These are phyloP conservation scores for Actenoides lindsayi DNA, from an alignment of 2,113 vertebrate genomes.

Conservation along the genomic window DNA sequence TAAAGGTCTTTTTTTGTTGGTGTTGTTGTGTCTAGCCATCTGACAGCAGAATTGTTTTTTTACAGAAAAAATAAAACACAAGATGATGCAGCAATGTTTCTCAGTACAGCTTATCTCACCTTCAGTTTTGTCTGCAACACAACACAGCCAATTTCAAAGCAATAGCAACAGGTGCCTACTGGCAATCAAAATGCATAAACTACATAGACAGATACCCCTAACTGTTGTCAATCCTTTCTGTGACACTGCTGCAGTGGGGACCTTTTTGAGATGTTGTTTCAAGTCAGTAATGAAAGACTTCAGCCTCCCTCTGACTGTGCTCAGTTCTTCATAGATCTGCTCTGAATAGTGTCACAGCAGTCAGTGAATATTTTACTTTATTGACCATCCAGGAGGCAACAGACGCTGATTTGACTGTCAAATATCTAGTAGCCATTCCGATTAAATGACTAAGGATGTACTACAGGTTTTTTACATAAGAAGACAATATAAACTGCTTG, in stretches of 20 bases:
- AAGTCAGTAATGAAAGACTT: not conserved
- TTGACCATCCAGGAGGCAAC: not conserved
- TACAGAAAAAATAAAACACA: not conserved
- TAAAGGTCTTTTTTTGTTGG: not conserved
- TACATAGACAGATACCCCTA: not conserved
- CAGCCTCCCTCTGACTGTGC: not conserved
- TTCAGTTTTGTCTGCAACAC: not conserved
- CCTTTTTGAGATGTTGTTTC: not conserved
- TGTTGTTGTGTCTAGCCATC: not conserved
- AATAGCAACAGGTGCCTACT: not conserved
- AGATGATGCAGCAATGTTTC: not conserved
- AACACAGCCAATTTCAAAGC: not conserved
- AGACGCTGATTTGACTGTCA: not conserved
- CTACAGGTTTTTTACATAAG: not conserved
- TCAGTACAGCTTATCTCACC: not conserved
- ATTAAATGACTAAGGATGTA: not conserved
- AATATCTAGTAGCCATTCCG: not conserved
- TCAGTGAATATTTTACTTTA: not conserved
- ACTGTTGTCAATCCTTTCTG: not conserved
- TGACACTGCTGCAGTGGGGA: not conserved
- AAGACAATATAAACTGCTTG: not conserved
- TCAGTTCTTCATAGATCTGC: not conserved
- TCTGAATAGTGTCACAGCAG: not conserved
- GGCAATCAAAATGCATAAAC: not conserved
- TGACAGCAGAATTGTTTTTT: not conserved